Evolutionary conservation across 1,140 invertebrate species (phyloP), one percentile per base, ranked within the genome.

Genomic region (Neodiprion pinetum): DNA sequence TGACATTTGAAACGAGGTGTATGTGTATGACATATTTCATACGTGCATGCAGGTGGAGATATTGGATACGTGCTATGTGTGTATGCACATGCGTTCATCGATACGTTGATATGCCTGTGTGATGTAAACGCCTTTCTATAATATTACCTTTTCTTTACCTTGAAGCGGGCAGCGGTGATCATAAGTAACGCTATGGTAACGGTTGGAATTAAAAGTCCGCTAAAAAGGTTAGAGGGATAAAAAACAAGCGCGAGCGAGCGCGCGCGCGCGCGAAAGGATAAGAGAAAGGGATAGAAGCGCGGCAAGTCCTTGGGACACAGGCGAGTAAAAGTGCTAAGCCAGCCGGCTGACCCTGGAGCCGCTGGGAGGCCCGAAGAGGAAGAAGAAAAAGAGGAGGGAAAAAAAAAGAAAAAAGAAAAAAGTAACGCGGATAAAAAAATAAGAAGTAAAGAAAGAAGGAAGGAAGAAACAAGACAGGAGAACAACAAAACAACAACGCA

Each of bases 211-310:
- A 83, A 83, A 85, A 82, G 82, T 80, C 75, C 79, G 81, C 78
- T 82, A 84, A 86, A 85, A 87, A 81, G 83, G 83, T 82, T 85
- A 83, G 80, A 78, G 80, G 78, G 75, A 84, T 84, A 83, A 85
- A 85, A 85, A 85, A 84, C 53, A 17, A 82, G 81, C 76, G 80
- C 81, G 82, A 72, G 72, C 28, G 28, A 40, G 28, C 28, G 28
- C 28, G 28, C 28, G 71, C 69, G 53, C 78, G 79, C 82, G 86
- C 84, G 85, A 87, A 87, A 87, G 86, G 86, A 87, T 87, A 87
- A 87, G 85, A 86, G 85, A 86, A 87, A 87, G 85, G 86, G 85
- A 87, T 83, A 86, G 81, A 82, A 86, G 85, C 81, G 80, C 83
- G 83, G 77, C 80, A 83, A 87, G 86, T 87, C 86, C 86, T 87